A percentile compares a stretch with the other conserved stretches of the same genome.
These are phyloP conservation scores for Lysandra coridon DNA, from an alignment of 2,888 invertebrate genomes.

Conservation along the genomic window DNA sequence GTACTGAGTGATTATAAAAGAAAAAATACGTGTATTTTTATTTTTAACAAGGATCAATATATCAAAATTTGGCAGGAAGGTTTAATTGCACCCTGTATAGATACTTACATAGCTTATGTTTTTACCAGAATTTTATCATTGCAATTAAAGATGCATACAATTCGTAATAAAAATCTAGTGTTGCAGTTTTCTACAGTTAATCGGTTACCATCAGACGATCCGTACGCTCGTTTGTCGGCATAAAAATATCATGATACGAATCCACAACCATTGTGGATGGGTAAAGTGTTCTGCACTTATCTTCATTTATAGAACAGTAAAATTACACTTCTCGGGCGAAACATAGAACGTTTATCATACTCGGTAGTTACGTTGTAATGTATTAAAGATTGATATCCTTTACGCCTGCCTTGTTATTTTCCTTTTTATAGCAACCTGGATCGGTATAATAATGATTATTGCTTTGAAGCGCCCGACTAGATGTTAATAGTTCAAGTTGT, in stretches of 20 bases:
- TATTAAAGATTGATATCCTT: slow-evolving; percentile 67
- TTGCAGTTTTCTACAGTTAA: neutral
- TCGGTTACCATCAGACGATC: neutral
- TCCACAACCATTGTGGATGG: slow-evolving; percentile 53
- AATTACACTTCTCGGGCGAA: slow-evolving; percentile 65
- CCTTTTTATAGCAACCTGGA: slow-evolving; percentile 18
- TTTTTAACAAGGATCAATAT: too few relatives aligned
- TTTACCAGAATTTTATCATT: neutral
- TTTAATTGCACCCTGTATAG: neutral
- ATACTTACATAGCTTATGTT: neutral
- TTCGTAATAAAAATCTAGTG: neutral
- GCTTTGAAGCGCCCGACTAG: slow-evolving; percentile 22
- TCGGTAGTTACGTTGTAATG: slow-evolving; percentile 60
- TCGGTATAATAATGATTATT: slow-evolving; percentile 20
- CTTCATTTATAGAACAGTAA: slow-evolving; percentile 74
- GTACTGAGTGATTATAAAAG: too few relatives aligned
- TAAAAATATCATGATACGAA: slow-evolving; percentile 56
- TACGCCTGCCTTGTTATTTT: slow-evolving; percentile 46
- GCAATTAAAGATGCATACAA: neutral
- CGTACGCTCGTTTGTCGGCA: neutral
- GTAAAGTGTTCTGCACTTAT: slow-evolving; percentile 67
- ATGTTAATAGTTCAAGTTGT: neutral
- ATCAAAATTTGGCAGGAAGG: too few relatives aligned
- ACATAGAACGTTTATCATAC: slow-evolving; percentile 72
- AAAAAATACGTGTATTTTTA: too few relatives aligned